phyloP scores from a whole-genome alignment of 2,888 invertebrate genomes.

The Eulithis prunata region DNA sequence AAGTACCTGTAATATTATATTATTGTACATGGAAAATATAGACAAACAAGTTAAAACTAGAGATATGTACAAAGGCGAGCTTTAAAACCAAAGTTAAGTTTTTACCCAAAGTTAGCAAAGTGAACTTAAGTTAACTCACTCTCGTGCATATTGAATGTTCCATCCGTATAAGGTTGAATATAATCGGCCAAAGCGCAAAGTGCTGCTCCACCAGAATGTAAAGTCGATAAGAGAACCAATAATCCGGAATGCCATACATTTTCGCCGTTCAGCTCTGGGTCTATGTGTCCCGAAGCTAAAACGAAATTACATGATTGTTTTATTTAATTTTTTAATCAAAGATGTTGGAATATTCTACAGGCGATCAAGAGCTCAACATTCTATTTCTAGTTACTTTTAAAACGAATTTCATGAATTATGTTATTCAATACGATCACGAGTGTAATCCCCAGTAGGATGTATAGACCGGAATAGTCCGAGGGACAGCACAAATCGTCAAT shows the following conservation, averaged over 20 bases:
- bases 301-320: slow-evolving; percentile 19
- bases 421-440: too few species aligned
- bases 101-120: too few species aligned
- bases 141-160: slow-evolving; percentile 53
- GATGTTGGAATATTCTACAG: not conserved
- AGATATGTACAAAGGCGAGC: too few species aligned
- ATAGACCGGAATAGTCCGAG: too few species aligned
- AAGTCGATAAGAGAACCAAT: slow-evolving; percentile 53
- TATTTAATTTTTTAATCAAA: not conserved
- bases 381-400: too few species aligned
- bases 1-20: slow-evolving; percentile 55
- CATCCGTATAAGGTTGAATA: slow-evolving; percentile 50
- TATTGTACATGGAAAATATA: too few species aligned
- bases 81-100: too few species aligned
- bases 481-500: too few species aligned
- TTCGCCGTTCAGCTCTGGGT: slow-evolving; percentile 64
- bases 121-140: slow-evolving; percentile 58
- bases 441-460: too few species aligned
- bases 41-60: not conserved
- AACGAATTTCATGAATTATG: too few species aligned
- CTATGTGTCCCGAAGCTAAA: slow-evolving; percentile 74
- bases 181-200: slow-evolving; percentile 65
- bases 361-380: not conserved
- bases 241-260: slow-evolving; percentile 71
- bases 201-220: slow-evolving; percentile 61